Conservation (phyloP, 2,113 vertebrate species). For the Petroica traversi region DNA sequence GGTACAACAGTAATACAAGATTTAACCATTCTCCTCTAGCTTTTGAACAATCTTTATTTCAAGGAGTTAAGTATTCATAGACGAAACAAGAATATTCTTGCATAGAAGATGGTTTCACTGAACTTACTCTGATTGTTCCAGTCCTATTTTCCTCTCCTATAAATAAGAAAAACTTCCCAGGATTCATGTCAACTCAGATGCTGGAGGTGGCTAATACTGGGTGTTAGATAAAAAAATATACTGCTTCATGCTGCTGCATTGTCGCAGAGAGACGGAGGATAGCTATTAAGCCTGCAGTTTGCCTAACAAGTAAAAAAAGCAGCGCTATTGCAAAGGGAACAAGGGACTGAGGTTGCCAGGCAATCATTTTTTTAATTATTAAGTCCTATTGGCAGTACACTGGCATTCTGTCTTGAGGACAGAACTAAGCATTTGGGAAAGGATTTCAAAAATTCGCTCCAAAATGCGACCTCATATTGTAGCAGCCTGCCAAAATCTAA, state of each 20-base stretch:
- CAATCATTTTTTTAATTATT: background rate
- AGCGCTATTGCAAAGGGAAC: background rate
- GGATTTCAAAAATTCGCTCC: background rate
- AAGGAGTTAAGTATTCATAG: background rate
- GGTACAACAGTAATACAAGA: background rate
- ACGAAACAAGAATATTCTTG: background rate
- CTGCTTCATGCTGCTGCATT: background rate
- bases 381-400: background rate
- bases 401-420: background rate
- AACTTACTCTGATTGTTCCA: background rate
- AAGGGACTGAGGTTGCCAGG: background rate
- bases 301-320: background rate
- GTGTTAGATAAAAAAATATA: background rate
- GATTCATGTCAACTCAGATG: background rate
- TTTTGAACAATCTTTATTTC: background rate
- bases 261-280: background rate
- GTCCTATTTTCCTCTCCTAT: background rate
- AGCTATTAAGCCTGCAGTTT: background rate
- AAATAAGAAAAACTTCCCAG: background rate
- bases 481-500: background rate
- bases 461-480: background rate
- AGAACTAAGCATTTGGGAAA: background rate
- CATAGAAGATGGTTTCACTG: background rate
- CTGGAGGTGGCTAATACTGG: background rate
- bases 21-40: background rate